A percentile compares a stretch with the other conserved stretches of the same genome.
phyloP scores from a whole-genome alignment of 2,888 invertebrate genomes.

The Pediacus dermestoides region DNA sequence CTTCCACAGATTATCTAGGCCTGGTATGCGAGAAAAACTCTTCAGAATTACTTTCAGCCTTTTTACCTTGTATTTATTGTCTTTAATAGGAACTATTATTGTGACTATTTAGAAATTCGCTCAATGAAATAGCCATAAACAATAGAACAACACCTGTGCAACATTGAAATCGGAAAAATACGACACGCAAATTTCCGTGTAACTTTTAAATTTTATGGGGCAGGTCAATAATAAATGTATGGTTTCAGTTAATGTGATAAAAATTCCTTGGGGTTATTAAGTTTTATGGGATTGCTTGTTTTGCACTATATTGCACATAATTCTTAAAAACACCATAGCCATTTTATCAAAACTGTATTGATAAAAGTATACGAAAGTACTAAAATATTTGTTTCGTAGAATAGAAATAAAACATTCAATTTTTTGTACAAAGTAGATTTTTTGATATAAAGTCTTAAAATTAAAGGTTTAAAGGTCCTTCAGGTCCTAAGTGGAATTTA shows the following conservation, averaged over 20 bases:
- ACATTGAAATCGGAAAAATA: conserved; percentile 35
- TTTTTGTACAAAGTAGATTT: too few relatives aligned
- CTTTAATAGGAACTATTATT: conserved; percentile 42
- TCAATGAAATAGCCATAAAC: conserved; percentile 42
- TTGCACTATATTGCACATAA: too few relatives aligned
- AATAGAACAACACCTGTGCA: conserved; percentile 41
- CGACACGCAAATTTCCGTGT: conserved; percentile 35
- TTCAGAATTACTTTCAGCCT: conserved; percentile 33
- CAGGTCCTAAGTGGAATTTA: too few relatives aligned
- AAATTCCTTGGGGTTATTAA: conserved; percentile 9
- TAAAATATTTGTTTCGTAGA: too few relatives aligned
- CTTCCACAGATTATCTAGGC: conserved; percentile 36
- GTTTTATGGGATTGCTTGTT: too few relatives aligned
- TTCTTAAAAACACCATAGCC: too few relatives aligned
- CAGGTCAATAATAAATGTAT: background rate
- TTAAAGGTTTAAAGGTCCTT: too few relatives aligned
- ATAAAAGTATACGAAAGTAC: too few relatives aligned
- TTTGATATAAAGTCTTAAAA: too few relatives aligned
- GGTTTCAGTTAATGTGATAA: conserved; percentile 5
- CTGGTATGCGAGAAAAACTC: conserved; percentile 39
- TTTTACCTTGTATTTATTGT: conserved; percentile 43
- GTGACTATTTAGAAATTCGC: conserved; percentile 39
- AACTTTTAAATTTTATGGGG: conserved; percentile 16
- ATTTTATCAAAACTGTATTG: too few relatives aligned
- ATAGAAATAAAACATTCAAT: too few relatives aligned